phyloP scores from a whole-genome alignment of 2,888 invertebrate species.

The Ophion ventricosus region DNA sequence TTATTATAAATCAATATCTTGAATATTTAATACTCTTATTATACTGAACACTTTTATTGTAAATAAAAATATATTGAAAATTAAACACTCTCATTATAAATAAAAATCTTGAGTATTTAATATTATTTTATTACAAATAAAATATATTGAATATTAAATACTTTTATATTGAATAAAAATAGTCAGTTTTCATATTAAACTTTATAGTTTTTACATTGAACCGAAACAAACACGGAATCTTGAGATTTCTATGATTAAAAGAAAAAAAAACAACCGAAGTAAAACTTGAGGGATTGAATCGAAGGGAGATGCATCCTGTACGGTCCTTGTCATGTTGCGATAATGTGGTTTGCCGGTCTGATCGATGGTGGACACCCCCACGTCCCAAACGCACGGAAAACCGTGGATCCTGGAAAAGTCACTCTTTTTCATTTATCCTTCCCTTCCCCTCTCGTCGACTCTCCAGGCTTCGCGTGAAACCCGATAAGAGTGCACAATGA shows the following conservation, averaged over 20 bases:
- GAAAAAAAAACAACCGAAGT: background rate
- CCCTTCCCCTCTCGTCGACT: constrained; percentile 57
- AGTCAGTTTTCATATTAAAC: background rate
- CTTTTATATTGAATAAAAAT: background rate
- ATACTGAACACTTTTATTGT: too few relatives aligned
- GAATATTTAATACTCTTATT: too few relatives aligned
- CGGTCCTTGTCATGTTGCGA: constrained; percentile 49
- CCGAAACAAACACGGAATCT: background rate
- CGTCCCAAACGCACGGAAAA: constrained; percentile 33
- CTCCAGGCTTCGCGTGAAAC: constrained; percentile 54
- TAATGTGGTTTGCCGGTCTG: constrained; percentile 55
- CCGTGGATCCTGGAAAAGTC: constrained; percentile 44
- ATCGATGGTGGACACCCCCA: constrained; percentile 14
- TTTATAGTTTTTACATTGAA: background rate
- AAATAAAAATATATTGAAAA: too few relatives aligned
- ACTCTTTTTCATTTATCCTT: constrained; percentile 47
- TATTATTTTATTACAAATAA: background rate
- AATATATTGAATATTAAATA: background rate
- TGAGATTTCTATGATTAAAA: background rate
- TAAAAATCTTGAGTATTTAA: too few relatives aligned
- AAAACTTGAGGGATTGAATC: background rate
- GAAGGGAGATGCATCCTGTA: background rate
- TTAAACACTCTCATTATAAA: too few relatives aligned
- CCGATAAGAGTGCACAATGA: constrained; percentile 37
- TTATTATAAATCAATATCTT: too few relatives aligned